Evolutionary conservation across 2,888 invertebrate species (phyloP).

Genomic region (Buathra laborator): DNA sequence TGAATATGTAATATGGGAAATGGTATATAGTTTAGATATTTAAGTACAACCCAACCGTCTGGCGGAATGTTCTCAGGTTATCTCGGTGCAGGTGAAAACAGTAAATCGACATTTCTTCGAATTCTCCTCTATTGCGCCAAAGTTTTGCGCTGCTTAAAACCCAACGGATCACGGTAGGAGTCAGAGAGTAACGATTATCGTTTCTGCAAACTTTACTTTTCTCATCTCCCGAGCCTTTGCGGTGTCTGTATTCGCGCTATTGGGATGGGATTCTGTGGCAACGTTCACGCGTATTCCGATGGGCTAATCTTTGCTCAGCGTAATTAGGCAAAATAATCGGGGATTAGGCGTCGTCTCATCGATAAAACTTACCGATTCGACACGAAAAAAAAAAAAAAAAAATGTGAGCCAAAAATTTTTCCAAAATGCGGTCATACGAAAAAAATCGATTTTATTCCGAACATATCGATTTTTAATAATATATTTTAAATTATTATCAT

Average conservation of each 20-base stretch:
- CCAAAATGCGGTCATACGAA: no score
- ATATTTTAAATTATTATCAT: neutral
- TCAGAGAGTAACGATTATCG: slow-evolving; percentile 66
- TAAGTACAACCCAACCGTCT: slow-evolving; percentile 33
- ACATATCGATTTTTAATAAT: neutral
- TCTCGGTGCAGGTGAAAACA: slow-evolving; percentile 46
- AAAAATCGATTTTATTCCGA: no score
- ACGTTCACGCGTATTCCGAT: neutral
- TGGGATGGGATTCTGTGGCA: neutral
- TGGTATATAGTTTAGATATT: slow-evolving; percentile 47
- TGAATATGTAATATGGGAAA: slow-evolving; percentile 58
- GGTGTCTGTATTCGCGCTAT: neutral
- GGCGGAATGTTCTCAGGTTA: slow-evolving; percentile 49
- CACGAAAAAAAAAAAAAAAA: no score
- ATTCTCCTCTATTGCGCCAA: slow-evolving; percentile 54
- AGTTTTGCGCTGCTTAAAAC: slow-evolving; percentile 41
- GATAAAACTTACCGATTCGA: no score
- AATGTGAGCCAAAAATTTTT: no score
- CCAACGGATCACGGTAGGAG: slow-evolving; percentile 51
- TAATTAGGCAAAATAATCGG: no score
- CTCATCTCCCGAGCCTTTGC: slow-evolving; percentile 34
- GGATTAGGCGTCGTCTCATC: neutral
- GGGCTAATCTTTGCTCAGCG: no score
- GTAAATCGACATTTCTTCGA: slow-evolving; percentile 63
- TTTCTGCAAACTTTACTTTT: slow-evolving; percentile 53